Evolutionary conservation across 2,888 invertebrate species (phyloP).

Genomic region (Trachelus troglodyta): DNA sequence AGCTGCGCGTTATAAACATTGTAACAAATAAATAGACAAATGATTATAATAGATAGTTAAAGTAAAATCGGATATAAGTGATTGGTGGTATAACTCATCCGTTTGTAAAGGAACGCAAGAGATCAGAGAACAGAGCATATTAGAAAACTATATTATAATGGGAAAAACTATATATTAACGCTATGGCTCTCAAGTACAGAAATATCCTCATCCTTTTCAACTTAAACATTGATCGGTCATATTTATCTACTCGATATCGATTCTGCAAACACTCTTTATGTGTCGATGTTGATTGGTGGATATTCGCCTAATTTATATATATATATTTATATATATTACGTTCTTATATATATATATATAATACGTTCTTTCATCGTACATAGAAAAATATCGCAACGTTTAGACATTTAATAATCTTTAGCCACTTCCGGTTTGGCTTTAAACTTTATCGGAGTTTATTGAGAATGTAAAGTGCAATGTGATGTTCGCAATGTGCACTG

Average conservation of each 20-base stretch:
- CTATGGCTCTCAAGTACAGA: slow-evolving; percentile 23
- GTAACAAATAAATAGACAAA: slow-evolving; percentile 11
- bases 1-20: not conserved
- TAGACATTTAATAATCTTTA: slow-evolving; percentile 30
- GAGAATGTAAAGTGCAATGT: slow-evolving; percentile 36
- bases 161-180: not conserved
- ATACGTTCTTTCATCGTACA: slow-evolving; percentile 1
- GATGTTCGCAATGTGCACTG: slow-evolving; percentile 31
- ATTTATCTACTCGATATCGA: not conserved
- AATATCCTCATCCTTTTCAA: slow-evolving; percentile 15
- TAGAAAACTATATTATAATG: slow-evolving; percentile 1
- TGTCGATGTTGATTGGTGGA: not conserved
- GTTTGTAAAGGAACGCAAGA: not conserved
- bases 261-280: not conserved
- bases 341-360: not conserved
- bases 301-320: slow-evolving; percentile 6
- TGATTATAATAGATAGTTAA: not conserved
- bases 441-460: slow-evolving; percentile 45
- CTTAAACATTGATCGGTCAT: not conserved
- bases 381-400: slow-evolving; percentile 14
- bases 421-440: slow-evolving; percentile 49
- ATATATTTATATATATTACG: not conserved
- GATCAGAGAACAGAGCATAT: not conserved
- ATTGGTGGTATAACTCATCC: not conserved
- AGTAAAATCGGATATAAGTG: not conserved